phyloP scores from a whole-genome alignment of 2,888 invertebrate species.

The Maniola hyperantus region DNA sequence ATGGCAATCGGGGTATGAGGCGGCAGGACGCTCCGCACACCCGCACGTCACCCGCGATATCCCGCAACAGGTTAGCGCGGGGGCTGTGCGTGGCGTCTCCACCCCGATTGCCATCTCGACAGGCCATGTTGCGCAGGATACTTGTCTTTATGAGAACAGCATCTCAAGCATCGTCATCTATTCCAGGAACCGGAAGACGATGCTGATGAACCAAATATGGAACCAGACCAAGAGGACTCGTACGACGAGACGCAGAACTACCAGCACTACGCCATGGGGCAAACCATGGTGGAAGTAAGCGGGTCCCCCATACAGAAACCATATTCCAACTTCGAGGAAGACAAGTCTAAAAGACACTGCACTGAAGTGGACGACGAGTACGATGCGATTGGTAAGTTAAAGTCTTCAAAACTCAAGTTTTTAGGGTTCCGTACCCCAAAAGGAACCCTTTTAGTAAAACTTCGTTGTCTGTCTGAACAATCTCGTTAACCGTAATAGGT shows the following conservation, averaged over 20 bases:
- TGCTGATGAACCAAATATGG: slow-evolving; percentile 40
- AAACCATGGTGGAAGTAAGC: slow-evolving; percentile 45
- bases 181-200: slow-evolving; percentile 57
- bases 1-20: too few relatives aligned
- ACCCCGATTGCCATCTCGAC: too few relatives aligned
- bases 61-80: too few relatives aligned
- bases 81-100: too few relatives aligned
- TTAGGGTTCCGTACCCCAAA: too few relatives aligned
- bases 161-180: neutral
- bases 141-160: too few relatives aligned
- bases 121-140: too few relatives aligned
- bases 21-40: too few relatives aligned
- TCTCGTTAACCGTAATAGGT: too few relatives aligned
- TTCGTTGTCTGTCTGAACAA: neutral
- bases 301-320: slow-evolving; percentile 22
- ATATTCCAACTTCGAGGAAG: slow-evolving; percentile 52
- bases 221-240: slow-evolving; percentile 38
- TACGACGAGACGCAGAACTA: slow-evolving; percentile 44
- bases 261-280: slow-evolving; percentile 42
- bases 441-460: neutral
- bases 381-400: slow-evolving; percentile 66
- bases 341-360: slow-evolving; percentile 54
- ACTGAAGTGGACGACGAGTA: slow-evolving; percentile 71
- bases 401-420: neutral
- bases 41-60: too few relatives aligned